Percentiles rank a stretch among this genome's conserved stretches.
phyloP scores from a whole-genome alignment of 1,140 invertebrate genomes.

The Neomicropteryx cornuta region DNA sequence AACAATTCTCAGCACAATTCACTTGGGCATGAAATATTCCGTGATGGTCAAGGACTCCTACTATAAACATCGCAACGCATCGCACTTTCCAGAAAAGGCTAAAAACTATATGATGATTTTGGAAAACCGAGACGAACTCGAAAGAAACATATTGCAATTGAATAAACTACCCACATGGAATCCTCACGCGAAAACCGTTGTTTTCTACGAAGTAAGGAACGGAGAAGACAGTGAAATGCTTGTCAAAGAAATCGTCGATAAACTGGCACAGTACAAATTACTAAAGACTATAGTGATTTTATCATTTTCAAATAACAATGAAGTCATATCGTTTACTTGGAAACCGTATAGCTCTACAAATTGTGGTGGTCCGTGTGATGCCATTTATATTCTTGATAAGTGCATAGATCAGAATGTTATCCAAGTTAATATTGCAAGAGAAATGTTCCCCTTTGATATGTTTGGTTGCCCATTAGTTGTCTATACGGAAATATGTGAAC shows the following conservation, averaged over 20 bases:
- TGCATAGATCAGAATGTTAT: constrained; percentile 27
- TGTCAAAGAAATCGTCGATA: constrained; percentile 29
- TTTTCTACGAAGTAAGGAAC: constrained; percentile 26
- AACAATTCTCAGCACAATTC: constrained; percentile 30
- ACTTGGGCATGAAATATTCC: constrained; percentile 33
- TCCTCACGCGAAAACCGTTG: constrained; percentile 35
- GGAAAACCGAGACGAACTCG: constrained; percentile 31
- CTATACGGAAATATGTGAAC: constrained; percentile 33
- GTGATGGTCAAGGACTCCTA: constrained; percentile 38
- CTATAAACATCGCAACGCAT: constrained; percentile 32
- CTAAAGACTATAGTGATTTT: constrained; percentile 32
- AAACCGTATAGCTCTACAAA: constrained; percentile 31
- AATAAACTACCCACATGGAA: constrained; percentile 38
- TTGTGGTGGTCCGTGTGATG: constrained; percentile 30
- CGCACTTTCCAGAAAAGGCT: constrained; percentile 39
- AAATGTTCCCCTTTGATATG: constrained; percentile 30
- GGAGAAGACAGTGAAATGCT: constrained; percentile 21
- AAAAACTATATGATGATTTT: constrained; percentile 41
- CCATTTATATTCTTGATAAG: constrained; percentile 30
- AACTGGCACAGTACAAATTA: constrained; percentile 27
- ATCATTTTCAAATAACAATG: constrained; percentile 20
- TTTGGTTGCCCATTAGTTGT: constrained; percentile 31
- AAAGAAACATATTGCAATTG: constrained; percentile 28
- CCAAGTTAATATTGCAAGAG: constrained; percentile 22
- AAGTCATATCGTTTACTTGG: constrained; percentile 34